Conservation (phyloP, 2,888 invertebrate species). For the Geophilus truncorum region DNA sequence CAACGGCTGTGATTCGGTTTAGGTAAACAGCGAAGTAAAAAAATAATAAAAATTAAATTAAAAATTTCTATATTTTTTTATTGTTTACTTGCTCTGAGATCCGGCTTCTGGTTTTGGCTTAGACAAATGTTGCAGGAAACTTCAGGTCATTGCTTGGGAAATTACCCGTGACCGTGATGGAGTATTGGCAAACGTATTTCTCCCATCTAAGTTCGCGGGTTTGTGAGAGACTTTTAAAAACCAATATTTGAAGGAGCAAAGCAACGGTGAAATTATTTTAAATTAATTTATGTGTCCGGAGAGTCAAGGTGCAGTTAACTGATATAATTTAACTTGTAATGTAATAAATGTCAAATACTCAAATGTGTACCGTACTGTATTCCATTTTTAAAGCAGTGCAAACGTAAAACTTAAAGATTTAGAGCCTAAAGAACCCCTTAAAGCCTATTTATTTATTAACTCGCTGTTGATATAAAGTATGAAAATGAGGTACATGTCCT, state of each 20-base stretch:
- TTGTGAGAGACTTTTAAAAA: background rate
- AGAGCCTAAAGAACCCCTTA: too few relatives aligned
- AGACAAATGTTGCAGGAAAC: background rate
- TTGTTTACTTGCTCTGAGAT: background rate
- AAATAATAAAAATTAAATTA: background rate
- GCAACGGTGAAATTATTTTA: background rate
- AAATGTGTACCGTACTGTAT: too few relatives aligned
- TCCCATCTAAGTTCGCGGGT: background rate
- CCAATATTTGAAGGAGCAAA: background rate
- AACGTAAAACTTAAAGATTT: too few relatives aligned
- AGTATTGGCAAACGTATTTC: background rate
- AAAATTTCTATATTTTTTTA: background rate
- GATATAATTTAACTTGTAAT: background rate
- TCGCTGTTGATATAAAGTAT: too few relatives aligned
- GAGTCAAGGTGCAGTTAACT: background rate
- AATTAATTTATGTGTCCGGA: background rate
- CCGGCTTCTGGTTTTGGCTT: background rate
- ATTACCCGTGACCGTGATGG: conserved; percentile 1
- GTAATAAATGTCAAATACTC: too few relatives aligned
- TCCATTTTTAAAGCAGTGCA: too few relatives aligned
- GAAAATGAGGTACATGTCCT: too few relatives aligned
- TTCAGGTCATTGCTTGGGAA: background rate
- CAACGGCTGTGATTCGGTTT: too few relatives aligned
- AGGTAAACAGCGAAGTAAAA: background rate
- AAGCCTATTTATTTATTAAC: too few relatives aligned